A percentile compares a stretch with the other conserved stretches of the same genome.
Evolutionary conservation across 2,888 invertebrate species (phyloP).

Genomic region (Drosophila kuntzei): DNA sequence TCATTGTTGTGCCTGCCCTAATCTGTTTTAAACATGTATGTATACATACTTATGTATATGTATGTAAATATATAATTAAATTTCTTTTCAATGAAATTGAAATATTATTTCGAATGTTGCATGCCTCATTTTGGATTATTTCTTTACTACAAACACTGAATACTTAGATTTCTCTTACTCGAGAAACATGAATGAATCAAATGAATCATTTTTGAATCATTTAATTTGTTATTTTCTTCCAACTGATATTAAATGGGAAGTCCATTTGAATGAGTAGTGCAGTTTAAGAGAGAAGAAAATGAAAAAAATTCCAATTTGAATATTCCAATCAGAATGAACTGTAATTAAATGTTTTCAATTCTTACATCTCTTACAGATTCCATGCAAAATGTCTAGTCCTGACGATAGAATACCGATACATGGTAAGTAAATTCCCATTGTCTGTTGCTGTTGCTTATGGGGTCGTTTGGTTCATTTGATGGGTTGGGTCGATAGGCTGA

Average conservation of each 20-base stretch:
- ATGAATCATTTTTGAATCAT: conserved; percentile 9
- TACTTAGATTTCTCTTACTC: background rate
- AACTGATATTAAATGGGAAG: conserved; percentile 5
- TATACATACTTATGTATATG: background rate
- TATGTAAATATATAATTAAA: conserved; percentile 2
- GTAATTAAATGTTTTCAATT: conserved; percentile 7
- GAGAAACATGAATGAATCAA: conserved; percentile 12
- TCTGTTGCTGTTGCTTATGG: background rate
- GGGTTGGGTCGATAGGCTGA: background rate
- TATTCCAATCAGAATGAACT: background rate
- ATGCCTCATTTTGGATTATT: conserved; percentile 9
- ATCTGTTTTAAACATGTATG: conserved; percentile 24
- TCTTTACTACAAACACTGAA: background rate
- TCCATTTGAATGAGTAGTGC: background rate
- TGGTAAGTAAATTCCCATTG: conserved; percentile 67
- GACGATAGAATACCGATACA: conserved; percentile 82
- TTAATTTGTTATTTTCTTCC: background rate
- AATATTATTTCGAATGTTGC: conserved; percentile 18
- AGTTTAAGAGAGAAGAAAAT: no score
- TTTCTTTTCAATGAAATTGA: conserved; percentile 40
- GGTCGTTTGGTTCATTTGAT: background rate
- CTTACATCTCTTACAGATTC: conserved; percentile 46
- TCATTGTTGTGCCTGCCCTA: conserved; percentile 49
- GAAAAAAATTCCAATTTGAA: background rate
- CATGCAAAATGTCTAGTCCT: conserved; percentile 83